These are phyloP conservation scores for Tetrapedia diversipes DNA, from an alignment of 2,888 invertebrate species.

Conservation along the genomic window DNA sequence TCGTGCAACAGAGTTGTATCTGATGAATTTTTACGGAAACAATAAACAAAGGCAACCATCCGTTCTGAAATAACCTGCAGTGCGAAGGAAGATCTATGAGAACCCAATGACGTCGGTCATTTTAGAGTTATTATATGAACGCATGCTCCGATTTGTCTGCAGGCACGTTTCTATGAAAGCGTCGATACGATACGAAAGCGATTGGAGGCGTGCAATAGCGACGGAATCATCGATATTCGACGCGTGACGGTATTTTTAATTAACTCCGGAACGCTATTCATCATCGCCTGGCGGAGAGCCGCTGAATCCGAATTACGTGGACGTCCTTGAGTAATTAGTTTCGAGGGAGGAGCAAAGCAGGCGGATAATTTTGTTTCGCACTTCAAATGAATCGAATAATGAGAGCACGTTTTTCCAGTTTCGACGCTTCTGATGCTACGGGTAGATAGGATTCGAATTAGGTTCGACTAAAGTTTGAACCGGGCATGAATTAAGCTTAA, in stretches of 20 bases:
- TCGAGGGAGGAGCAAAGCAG: slow-evolving; percentile 25
- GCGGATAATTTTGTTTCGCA: slow-evolving; percentile 54
- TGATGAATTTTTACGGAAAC: too few species aligned
- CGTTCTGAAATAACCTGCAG: neutral
- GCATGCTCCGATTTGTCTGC: slow-evolving; percentile 16
- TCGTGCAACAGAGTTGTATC: too few species aligned
- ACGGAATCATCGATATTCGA: slow-evolving; percentile 72
- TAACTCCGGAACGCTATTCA: slow-evolving; percentile 66
- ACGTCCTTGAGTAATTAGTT: slow-evolving; percentile 62
- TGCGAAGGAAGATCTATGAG: slow-evolving; percentile 58
- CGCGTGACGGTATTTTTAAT: slow-evolving; percentile 78
- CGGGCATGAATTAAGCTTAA: too few species aligned
- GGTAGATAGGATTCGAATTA: too few species aligned
- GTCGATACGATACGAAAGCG: slow-evolving; percentile 20
- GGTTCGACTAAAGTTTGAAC: too few species aligned
- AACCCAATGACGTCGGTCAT: slow-evolving; percentile 69
- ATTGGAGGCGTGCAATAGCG: neutral
- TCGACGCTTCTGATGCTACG: too few species aligned
- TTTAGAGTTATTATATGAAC: slow-evolving; percentile 62
- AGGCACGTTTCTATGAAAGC: slow-evolving; percentile 48
- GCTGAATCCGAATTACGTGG: slow-evolving; percentile 31
- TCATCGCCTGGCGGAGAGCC: slow-evolving; percentile 37
- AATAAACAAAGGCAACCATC: too few species aligned
- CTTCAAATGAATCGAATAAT: slow-evolving; percentile 48
- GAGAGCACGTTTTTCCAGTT: slow-evolving; percentile 23